These are phyloP conservation scores for Thymelicus lineola DNA, from an alignment of 2,888 invertebrate genomes.

Conservation along the genomic window DNA sequence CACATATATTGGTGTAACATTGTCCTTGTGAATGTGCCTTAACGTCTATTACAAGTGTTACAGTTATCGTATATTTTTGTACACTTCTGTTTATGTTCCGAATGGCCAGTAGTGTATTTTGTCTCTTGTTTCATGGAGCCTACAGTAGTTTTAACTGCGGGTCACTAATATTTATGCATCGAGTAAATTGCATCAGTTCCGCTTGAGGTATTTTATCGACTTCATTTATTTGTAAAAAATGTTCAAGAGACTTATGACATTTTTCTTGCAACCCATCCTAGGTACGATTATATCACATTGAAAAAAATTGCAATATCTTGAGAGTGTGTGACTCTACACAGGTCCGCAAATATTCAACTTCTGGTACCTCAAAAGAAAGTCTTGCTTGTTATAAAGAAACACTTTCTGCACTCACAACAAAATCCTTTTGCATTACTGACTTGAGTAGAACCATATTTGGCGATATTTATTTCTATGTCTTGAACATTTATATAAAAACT, in stretches of 20 bases:
- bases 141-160: slow-evolving; percentile 35
- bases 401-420: too few relatives aligned
- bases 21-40: slow-evolving; percentile 11
- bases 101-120: slow-evolving; percentile 24
- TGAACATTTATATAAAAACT: too few relatives aligned
- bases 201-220: slow-evolving; percentile 36
- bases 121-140: slow-evolving; percentile 34
- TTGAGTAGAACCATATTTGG: too few relatives aligned
- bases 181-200: slow-evolving; percentile 22
- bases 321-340: too few relatives aligned
- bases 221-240: slow-evolving; percentile 20
- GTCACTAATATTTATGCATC: slow-evolving; percentile 35
- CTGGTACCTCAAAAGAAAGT: too few relatives aligned
- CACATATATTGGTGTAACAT: neutral
- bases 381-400: too few relatives aligned
- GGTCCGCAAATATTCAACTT: too few relatives aligned
- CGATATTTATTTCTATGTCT: too few relatives aligned
- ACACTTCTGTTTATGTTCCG: slow-evolving; percentile 26
- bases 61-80: slow-evolving; percentile 31
- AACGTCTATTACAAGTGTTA: slow-evolving; percentile 22
- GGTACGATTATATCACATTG: too few relatives aligned
- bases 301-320: too few relatives aligned
- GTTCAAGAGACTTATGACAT: slow-evolving; percentile 21
- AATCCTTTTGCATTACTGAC: too few relatives aligned
- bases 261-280: neutral